A percentile compares a stretch with the other conserved stretches of the same genome.
These are phyloP conservation scores for Hybos culiciformis DNA, from an alignment of 2,888 invertebrate genomes.

Conservation along the genomic window DNA sequence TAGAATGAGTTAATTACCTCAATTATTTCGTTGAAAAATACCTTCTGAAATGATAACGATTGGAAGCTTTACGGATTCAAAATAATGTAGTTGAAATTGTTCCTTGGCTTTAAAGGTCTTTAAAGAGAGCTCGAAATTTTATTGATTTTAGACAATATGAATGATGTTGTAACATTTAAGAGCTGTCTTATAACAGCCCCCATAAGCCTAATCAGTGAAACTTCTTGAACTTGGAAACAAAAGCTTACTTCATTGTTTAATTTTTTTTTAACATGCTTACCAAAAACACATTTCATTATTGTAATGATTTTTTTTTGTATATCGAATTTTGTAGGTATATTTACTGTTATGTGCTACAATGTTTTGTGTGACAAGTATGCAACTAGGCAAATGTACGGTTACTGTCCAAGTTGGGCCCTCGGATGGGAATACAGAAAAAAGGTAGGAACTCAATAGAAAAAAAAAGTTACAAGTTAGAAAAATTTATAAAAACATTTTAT, in stretches of 20 bases:
- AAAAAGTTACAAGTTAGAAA: not conserved
- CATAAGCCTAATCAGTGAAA: slow-evolving; percentile 1
- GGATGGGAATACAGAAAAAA: slow-evolving; percentile 98
- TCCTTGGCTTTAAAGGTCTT: too few relatives aligned
- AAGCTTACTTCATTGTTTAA: not conserved
- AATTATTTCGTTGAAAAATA: too few relatives aligned
- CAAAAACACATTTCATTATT: not conserved
- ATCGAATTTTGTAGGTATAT: slow-evolving; percentile 51
- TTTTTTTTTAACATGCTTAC: not conserved
- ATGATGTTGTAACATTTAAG: too few relatives aligned
- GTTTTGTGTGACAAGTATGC: slow-evolving; percentile 98
- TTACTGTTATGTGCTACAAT: slow-evolving; percentile 99
- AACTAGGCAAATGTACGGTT: slow-evolving; percentile 96
- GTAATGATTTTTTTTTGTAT: not conserved
- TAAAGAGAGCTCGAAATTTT: too few relatives aligned
- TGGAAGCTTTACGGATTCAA: too few relatives aligned
- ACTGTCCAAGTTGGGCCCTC: slow-evolving; percentile 97
- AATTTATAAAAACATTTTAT: not conserved
- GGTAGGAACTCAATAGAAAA: slow-evolving; percentile 25
- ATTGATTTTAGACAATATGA: too few relatives aligned
- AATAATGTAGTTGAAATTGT: too few relatives aligned
- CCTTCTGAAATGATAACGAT: too few relatives aligned
- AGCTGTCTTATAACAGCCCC: slow-evolving; percentile 3
- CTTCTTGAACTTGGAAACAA: not conserved
- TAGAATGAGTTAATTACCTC: too few relatives aligned